These are phyloP conservation scores for Aphaenogaster ashmeadi DNA, from an alignment of 1,140 invertebrate genomes.

Conservation along the genomic window DNA sequence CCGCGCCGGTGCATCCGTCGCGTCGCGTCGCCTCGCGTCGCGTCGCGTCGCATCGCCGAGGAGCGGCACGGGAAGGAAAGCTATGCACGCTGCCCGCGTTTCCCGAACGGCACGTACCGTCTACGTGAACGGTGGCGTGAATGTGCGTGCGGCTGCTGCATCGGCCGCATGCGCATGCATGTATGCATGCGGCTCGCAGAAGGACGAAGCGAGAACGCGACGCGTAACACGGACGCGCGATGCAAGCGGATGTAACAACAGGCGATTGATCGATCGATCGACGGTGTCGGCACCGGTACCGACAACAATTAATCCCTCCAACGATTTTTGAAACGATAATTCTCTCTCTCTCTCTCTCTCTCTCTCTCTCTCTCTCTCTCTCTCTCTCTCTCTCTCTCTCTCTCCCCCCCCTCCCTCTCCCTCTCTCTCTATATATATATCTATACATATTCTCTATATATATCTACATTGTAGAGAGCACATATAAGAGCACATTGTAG, in stretches of 20 bases:
- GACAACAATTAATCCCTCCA: background rate
- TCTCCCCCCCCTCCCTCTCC: too few relatives aligned
- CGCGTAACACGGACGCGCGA: background rate
- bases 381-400: too few relatives aligned
- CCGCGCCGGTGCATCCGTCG: background rate
- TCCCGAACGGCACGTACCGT: constrained; percentile 36
- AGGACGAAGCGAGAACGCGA: constrained; percentile 16
- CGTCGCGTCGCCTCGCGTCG: background rate
- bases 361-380: too few relatives aligned
- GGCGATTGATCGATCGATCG: background rate
- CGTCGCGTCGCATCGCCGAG: background rate
- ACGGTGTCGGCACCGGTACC: background rate
- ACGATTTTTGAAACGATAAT: background rate
- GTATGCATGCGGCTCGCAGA: background rate
- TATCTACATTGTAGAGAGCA: too few relatives aligned
- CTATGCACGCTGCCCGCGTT: constrained; percentile 42
- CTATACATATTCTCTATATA: too few relatives aligned
- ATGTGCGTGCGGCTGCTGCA: background rate
- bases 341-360: too few relatives aligned
- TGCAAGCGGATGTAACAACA: background rate
- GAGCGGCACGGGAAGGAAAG: constrained; percentile 22
- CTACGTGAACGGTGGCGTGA: constrained; percentile 54
- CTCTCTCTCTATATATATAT: too few relatives aligned
- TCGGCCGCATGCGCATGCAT: background rate
- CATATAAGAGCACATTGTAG: too few relatives aligned